Evolutionary conservation across 2,888 invertebrate genomes (phyloP).

Genomic region (Cabera pusaria): DNA sequence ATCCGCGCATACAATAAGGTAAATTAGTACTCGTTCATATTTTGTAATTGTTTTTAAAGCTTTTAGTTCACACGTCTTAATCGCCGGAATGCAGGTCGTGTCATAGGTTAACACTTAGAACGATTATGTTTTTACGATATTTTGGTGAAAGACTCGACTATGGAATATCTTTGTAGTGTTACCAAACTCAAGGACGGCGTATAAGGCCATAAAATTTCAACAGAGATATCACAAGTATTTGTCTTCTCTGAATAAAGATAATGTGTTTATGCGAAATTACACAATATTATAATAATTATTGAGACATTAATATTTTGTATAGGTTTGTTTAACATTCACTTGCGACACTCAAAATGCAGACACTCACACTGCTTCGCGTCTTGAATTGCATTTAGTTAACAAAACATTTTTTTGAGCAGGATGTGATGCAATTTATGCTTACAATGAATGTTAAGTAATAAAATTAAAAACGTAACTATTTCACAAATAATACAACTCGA

Average conservation of each 20-base stretch:
- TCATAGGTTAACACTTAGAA: neutral
- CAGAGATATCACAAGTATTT: constrained; percentile 17
- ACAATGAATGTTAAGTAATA: constrained; percentile 8
- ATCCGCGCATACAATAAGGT: too few relatives aligned
- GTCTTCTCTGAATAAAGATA: constrained; percentile 14
- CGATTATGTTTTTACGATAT: neutral
- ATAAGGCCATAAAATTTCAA: constrained; percentile 35
- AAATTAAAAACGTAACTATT: too few relatives aligned
- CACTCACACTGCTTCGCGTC: too few relatives aligned
- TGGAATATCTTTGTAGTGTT: constrained; percentile 16
- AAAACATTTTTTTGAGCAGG: constrained; percentile 3
- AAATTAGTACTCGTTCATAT: too few relatives aligned
- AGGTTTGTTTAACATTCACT: constrained; percentile 4
- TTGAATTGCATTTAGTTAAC: constrained; percentile 10
- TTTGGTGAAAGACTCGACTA: constrained; percentile 9
- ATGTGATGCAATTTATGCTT: constrained; percentile 9
- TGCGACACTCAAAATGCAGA: constrained; percentile 13
- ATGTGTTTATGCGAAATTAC: neutral
- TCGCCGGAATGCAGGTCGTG: too few relatives aligned
- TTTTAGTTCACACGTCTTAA: too few relatives aligned
- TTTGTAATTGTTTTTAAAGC: too few relatives aligned
- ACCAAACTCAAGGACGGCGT: constrained; percentile 35
- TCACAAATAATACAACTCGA: too few relatives aligned
- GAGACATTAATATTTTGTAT: neutral
- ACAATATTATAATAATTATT: neutral